Base-by-base conservation (phyloP, 53 echinoderm and acorn worm genomes). In the Actinopyga echinites region DNA sequence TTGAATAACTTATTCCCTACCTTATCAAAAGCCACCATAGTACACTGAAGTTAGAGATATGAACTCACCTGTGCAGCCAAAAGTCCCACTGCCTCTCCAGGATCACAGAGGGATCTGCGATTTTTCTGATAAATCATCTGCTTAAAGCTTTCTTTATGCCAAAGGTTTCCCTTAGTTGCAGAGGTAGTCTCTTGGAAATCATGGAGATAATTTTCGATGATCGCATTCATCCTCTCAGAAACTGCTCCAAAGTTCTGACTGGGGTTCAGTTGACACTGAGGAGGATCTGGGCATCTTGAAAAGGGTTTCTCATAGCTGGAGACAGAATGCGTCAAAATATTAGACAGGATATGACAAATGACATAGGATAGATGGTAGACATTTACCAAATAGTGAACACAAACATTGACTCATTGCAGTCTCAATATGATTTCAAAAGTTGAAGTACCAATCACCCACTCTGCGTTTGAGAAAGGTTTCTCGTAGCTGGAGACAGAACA, bases 81-180 rank as follows among this genome's bases (percentile, higher is more conserved):
- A 28, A 96, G 83, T 1, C 96, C 96, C 11, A 96, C 96, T 19
- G 96, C 96, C 43, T 96, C 96, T 20, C 96, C 96, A 37, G 96
- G 96, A 20, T 96, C 88, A 80, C 96, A 93, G 7, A 96, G 79
- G 8, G 96, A 85, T 64, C 90, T 92, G 37, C 86, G 88, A 69
- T 96, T 93, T 88, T 96, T 96, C 59, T 56, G 62, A 38, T 90
- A 93, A 73, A 96, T 84, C 82, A 96, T 35, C 30, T 75, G 58
- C 21, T 79, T 85, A 40, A 93, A 93, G 33, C 38, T 79, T 37
- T 83, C 89, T 57, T 82, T 64, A 0, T 82, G 44, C 69, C 75
- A 42, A 69, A 22, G 1, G 20, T 66, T 35, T 23, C 69, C 80
- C 57, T 52, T 53, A 49, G 32, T 37, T 21, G 17, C 64, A 17